Evolutionary conservation across 1,140 invertebrate genomes (phyloP), one percentile per base, ranked within the genome.

Genomic region (Pachypeltis micranthus): DNA sequence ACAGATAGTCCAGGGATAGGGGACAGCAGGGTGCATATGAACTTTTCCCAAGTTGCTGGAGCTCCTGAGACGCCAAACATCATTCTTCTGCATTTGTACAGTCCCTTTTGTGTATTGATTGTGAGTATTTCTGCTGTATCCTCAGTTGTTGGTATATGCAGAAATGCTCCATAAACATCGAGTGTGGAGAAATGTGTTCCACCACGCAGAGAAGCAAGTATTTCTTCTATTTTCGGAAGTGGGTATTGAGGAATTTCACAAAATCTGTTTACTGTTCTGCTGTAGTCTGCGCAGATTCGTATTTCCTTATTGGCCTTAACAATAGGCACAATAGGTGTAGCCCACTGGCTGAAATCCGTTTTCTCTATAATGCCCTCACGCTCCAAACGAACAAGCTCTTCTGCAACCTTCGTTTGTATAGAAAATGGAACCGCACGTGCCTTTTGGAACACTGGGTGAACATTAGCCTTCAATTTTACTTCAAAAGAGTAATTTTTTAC

Each of bases 251-350:
- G 19, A 2, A 31, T 28, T 2, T 27, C 31, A 31, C 28, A 16
- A 39, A 23, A 19, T 19, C n/a, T 4, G 51, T 63, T 63, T 12
- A 78, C 51, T 7, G 74, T 75, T 2, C 69, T 67, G 63, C 75
- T 74, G 69, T 75, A 80, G 69, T 81, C 77, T 0, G 68, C 71
- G 67, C 77, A 78, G 28, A 80, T 70, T 26, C 72, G 61, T n/a
- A 77, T 65, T 21, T 54, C 59, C 31, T 68, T 69, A 60, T 73
- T 65, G 10, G 66, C 31, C 67, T 75, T 76, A 2, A 70, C 29
- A 14, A 77, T 67, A 7, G 72, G 70, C 12, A 77, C 75, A 51
- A 70, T 67, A 0, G 74, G 74, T 29, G 73, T 69, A 23, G 69
- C 72, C 72, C 73, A 77, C 19, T 66, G 66, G 16, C 70, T 72